Percentiles rank a stretch among this genome's conserved stretches.
These are phyloP conservation scores for Gouania willdenowi DNA, from an alignment of 2,797 vertebrate species.

Conservation along the genomic window DNA sequence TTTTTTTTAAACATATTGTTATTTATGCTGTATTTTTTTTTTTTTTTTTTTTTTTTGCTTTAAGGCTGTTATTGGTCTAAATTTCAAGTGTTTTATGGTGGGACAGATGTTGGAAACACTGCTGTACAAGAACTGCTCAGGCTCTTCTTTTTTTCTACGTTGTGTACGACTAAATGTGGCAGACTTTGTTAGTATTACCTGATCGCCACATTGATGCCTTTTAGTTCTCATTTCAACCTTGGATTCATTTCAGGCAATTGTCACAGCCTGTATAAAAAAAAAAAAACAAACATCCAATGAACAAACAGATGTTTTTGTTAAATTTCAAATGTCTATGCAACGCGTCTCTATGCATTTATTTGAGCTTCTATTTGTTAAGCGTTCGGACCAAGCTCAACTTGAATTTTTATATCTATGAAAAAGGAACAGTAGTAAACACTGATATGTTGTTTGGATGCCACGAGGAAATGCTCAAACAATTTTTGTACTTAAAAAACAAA, in stretches of 20 bases:
- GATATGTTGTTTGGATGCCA: constrained; percentile 62
- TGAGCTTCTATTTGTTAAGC: constrained; percentile 35
- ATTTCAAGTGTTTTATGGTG: constrained; percentile 60
- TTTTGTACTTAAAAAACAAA: constrained; percentile 63
- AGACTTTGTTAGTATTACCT: constrained; percentile 59
- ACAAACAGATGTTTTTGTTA: constrained; percentile 79
- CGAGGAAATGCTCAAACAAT: constrained; percentile 59
- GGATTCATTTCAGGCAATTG: constrained; percentile 23
- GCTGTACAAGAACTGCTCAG: constrained; percentile 13
- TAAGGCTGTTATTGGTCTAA: constrained; percentile 34
- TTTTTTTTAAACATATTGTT: too few species aligned
- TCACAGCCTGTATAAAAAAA: constrained; percentile 29
- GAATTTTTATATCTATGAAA: constrained; percentile 82
- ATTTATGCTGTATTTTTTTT: neutral
- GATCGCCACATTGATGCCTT: constrained; percentile 35
- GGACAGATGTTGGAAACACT: constrained; percentile 32
- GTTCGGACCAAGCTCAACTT: constrained; percentile 74
- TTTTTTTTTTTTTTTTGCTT: constrained; percentile 1
- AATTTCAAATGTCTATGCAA: constrained; percentile 15
- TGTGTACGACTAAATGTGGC: constrained; percentile 15
- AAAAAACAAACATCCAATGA: constrained; percentile 62
- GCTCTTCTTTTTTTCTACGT: constrained; percentile 17
- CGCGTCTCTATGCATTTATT: constrained; percentile 29
- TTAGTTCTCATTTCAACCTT: constrained; percentile 43
- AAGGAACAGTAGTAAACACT: constrained; percentile 61